Conservation (phyloP, 2,888 invertebrate species). For the Rhamnusium bicolor region DNA sequence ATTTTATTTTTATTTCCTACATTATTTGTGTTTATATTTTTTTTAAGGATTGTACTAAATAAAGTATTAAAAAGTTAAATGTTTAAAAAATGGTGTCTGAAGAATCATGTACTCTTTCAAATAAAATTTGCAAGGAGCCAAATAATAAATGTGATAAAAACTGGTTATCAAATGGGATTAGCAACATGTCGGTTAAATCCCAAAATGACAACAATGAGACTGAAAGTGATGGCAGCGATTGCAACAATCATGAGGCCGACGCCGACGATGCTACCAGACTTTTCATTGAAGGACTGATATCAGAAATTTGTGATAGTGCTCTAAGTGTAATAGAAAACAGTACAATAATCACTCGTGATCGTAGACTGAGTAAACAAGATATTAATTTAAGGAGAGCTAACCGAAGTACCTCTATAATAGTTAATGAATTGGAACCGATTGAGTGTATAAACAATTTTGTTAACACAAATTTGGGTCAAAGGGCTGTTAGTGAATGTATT, state of each 20-base stretch:
- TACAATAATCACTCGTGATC: conserved; percentile 52
- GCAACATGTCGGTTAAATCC: conserved; percentile 47
- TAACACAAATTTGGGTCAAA: conserved; percentile 41
- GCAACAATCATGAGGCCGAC: conserved; percentile 34
- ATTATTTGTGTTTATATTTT: background rate
- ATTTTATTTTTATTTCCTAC: background rate
- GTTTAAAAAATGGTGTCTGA: conserved; percentile 53
- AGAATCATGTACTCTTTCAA: conserved; percentile 44
- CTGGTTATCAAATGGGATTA: conserved; percentile 51
- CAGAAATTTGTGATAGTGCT: conserved; percentile 55
- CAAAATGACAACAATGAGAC: conserved; percentile 34
- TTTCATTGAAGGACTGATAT: conserved; percentile 49
- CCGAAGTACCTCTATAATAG: conserved; percentile 54
- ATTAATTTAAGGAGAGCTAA: conserved; percentile 46
- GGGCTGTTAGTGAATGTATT: conserved; percentile 51
- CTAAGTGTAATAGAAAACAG: conserved; percentile 49
- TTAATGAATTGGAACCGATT: conserved; percentile 45
- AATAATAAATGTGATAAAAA: conserved; percentile 45
- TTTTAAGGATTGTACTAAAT: conserved; percentile 7
- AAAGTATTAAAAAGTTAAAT: background rate
- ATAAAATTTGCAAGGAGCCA: conserved; percentile 40
- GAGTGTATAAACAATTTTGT: conserved; percentile 53
- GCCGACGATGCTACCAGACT: conserved; percentile 39
- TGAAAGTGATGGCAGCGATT: conserved; percentile 7
- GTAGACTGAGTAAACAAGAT: conserved; percentile 48